A percentile compares a stretch with the other conserved stretches of the same genome.
These are phyloP conservation scores for Aelia acuminata DNA, from an alignment of 2,888 invertebrate genomes.

Conservation along the genomic window DNA sequence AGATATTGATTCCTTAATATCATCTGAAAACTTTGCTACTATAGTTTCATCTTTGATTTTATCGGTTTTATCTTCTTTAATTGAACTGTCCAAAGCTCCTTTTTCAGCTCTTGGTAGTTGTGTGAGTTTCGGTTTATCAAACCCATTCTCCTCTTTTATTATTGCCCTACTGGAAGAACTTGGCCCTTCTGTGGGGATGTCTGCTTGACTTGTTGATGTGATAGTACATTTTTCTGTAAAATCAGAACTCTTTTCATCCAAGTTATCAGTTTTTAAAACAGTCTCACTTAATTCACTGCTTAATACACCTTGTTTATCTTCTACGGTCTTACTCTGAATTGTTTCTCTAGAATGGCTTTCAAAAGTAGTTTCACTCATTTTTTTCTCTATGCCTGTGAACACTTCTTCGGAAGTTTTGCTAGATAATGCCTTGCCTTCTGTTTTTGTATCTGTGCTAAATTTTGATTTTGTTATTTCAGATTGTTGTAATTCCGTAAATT, in stretches of 20 bases:
- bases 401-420: not conserved
- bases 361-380: not conserved
- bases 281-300: not conserved
- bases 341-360: not conserved
- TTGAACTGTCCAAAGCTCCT: constrained; percentile 42
- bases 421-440: not conserved
- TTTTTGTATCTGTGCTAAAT: not conserved
- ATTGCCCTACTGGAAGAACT: not conserved
- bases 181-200: not conserved
- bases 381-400: not conserved
- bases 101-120: constrained; percentile 48
- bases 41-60: constrained; percentile 4
- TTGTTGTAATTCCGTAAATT: not conserved
- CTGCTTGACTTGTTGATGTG: not conserved
- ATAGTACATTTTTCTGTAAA: not conserved
- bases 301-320: not conserved
- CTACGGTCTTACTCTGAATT: not conserved
- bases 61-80: constrained; percentile 45
- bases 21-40: not conserved
- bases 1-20: constrained; percentile 9
- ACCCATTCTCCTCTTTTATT: not conserved
- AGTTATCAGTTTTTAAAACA: not conserved
- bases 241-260: not conserved
- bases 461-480: not conserved
- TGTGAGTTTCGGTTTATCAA: not conserved